These are phyloP conservation scores for Coleophora flavipennella DNA, from an alignment of 2,888 invertebrate genomes.

Conservation along the genomic window DNA sequence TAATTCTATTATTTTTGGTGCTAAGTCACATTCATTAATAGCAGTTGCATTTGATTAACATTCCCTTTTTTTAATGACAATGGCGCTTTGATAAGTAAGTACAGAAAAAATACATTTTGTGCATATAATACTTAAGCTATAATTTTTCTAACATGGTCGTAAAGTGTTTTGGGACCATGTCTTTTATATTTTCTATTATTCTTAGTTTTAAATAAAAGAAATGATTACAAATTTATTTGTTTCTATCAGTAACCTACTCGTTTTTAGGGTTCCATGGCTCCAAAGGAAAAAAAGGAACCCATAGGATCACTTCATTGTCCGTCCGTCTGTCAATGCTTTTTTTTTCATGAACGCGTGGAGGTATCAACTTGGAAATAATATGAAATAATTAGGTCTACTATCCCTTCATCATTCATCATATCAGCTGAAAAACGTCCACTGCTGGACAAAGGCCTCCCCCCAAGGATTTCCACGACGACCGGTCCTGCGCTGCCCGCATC, in stretches of 20 bases:
- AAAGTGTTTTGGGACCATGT: conserved; percentile 13
- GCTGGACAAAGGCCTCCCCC: too few relatives aligned
- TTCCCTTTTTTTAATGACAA: conserved; percentile 7
- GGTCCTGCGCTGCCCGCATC: too few relatives aligned
- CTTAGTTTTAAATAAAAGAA: conserved; percentile 16
- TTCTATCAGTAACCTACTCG: background rate
- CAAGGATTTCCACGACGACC: too few relatives aligned
- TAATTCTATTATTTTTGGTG: conserved; percentile 1
- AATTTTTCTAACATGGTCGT: conserved; percentile 4
- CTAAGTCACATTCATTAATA: background rate
- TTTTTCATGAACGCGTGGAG: too few relatives aligned
- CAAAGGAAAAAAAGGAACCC: too few relatives aligned
- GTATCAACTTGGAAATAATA: too few relatives aligned
- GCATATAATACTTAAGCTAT: background rate
- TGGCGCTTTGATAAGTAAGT: background rate
- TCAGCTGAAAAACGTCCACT: too few relatives aligned
- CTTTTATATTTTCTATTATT: conserved; percentile 12
- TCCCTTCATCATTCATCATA: too few relatives aligned
- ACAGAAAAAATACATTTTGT: background rate
- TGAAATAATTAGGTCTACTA: too few relatives aligned
- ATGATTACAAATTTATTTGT: conserved; percentile 3
- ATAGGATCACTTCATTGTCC: too few relatives aligned
- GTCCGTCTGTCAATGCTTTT: too few relatives aligned
- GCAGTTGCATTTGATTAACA: conserved; percentile 8
- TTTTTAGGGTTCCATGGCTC: too few relatives aligned